phyloP scores from a whole-genome alignment of 2,888 invertebrate species.

The Megastigmus dorsalis region DNA sequence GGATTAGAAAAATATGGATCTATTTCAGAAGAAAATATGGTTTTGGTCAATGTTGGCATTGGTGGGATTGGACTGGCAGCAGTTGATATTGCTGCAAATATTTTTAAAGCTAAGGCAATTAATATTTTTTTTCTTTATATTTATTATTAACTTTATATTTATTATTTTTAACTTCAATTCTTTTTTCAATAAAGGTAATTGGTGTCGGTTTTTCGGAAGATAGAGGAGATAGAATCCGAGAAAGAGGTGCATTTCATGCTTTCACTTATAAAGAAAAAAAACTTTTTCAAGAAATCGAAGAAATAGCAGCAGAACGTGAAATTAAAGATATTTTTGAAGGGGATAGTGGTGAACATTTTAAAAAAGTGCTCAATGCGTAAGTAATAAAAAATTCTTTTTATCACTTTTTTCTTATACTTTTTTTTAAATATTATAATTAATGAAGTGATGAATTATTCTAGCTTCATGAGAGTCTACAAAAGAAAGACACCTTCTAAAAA shows the following conservation, averaged over 20 bases:
- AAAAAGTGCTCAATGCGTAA: slow-evolving; percentile 78
- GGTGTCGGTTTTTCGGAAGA: slow-evolving; percentile 81
- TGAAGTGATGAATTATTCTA: slow-evolving; percentile 56
- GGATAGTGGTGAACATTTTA: slow-evolving; percentile 79
- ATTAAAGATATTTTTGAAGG: slow-evolving; percentile 81
- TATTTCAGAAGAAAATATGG: slow-evolving; percentile 76
- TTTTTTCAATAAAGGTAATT: slow-evolving; percentile 76
- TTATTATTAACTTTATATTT: slow-evolving; percentile 1
- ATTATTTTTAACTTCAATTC: slow-evolving; percentile 59
- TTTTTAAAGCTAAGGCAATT: slow-evolving; percentile 79
- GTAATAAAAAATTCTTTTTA: slow-evolving; percentile 51
- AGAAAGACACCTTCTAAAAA: slow-evolving; percentile 60
- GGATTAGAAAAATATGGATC: slow-evolving; percentile 78
- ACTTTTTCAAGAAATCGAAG: slow-evolving; percentile 76
- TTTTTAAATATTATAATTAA: slow-evolving; percentile 16
- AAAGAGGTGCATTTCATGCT: slow-evolving; percentile 80
- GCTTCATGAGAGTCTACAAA: slow-evolving; percentile 68
- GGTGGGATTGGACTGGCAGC: slow-evolving; percentile 81
- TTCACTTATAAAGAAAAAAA: slow-evolving; percentile 78
- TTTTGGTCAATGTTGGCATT: slow-evolving; percentile 81
- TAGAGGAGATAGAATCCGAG: slow-evolving; percentile 77
- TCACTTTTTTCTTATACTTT: too few relatives aligned
- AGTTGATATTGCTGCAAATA: slow-evolving; percentile 81
- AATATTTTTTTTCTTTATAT: neutral
- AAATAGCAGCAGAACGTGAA: slow-evolving; percentile 78